Conservation (phyloP, 2,797 vertebrate genomes). For the Brotogeris chrysoptera region DNA sequence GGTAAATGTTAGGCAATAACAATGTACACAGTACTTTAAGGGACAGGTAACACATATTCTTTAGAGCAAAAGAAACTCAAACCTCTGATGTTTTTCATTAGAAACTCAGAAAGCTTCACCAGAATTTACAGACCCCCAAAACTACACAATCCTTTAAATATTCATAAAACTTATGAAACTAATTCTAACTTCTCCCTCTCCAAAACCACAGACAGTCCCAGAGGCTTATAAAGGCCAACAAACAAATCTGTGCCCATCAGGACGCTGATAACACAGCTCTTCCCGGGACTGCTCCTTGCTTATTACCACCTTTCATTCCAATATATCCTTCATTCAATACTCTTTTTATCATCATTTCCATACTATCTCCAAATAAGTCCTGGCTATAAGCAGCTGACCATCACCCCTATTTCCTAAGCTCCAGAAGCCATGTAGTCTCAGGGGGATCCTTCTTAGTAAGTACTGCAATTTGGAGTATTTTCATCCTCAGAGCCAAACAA, state of each 20-base stretch:
- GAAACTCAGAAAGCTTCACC: neutral
- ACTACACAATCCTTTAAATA: neutral
- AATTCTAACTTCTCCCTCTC: neutral
- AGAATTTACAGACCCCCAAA: neutral
- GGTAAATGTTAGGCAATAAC: neutral
- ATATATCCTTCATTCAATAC: neutral
- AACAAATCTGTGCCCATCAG: neutral
- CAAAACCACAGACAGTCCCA: neutral
- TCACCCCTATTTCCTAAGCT: neutral
- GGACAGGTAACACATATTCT: neutral
- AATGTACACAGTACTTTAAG: neutral
- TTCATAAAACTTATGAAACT: neutral
- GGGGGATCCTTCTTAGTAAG: neutral
- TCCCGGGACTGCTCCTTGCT: neutral
- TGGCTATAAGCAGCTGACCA: neutral
- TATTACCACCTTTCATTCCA: neutral
- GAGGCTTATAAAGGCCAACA: neutral
- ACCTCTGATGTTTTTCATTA: neutral
- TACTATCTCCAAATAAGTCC: neutral
- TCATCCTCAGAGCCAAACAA: neutral
- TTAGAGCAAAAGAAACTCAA: neutral
- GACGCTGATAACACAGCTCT: neutral
- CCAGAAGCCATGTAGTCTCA: neutral
- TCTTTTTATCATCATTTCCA: neutral
- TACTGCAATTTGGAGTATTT: neutral